These are phyloP conservation scores for Anastrepha obliqua DNA, from an alignment of 1,140 invertebrate genomes.

Conservation along the genomic window DNA sequence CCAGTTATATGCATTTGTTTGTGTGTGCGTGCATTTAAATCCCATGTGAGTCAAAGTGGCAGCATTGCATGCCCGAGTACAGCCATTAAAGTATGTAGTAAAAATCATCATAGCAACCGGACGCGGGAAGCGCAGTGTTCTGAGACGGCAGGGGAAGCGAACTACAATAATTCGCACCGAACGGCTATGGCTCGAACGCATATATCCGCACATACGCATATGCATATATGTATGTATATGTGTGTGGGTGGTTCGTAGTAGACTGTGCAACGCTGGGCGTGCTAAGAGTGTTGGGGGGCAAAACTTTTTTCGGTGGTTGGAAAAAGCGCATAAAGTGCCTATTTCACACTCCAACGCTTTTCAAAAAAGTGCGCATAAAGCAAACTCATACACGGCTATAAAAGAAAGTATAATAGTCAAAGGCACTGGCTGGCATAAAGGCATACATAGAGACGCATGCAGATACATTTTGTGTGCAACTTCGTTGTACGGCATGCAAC, in stretches of 20 bases:
- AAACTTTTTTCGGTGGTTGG: background rate
- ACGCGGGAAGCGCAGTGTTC: background rate
- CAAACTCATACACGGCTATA: conserved; percentile 27
- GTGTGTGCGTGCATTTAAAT: conserved; percentile 35
- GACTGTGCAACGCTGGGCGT: no score
- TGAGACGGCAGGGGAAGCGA: background rate
- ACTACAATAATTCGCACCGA: background rate
- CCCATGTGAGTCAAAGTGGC: background rate
- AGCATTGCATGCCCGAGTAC: conserved; percentile 2
- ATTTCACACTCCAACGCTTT: conserved; percentile 41
- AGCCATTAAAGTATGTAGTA: background rate
- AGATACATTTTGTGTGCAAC: background rate
- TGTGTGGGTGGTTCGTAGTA: background rate
- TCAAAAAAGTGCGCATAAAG: conserved; percentile 28
- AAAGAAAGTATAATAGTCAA: background rate
- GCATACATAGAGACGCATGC: background rate
- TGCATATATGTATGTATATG: background rate
- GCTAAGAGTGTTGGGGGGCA: no score
- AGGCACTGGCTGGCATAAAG: background rate
- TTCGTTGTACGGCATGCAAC: conserved; percentile 5
- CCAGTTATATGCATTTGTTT: background rate
- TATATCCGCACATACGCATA: background rate
- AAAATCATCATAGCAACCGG: background rate
- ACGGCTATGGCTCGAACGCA: no score
- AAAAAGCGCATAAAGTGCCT: conserved; percentile 48